These are phyloP conservation scores for Lymantria dispar DNA, from an alignment of 2,888 invertebrate species.

Conservation along the genomic window DNA sequence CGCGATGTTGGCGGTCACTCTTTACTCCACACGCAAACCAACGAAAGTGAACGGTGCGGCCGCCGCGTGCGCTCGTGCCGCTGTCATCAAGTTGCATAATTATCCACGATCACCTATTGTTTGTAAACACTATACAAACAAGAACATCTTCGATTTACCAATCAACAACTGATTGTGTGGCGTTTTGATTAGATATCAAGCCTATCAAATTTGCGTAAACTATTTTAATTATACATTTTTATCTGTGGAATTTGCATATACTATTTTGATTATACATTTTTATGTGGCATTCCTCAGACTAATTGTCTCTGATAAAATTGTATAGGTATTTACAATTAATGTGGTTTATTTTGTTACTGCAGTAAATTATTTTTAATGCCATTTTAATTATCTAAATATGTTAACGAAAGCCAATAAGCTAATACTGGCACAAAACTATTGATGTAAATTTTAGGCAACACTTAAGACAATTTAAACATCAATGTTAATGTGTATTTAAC, in stretches of 20 bases:
- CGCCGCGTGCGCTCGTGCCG: slow-evolving; percentile 51
- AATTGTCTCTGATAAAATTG: slow-evolving; percentile 33
- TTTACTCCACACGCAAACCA: slow-evolving; percentile 50
- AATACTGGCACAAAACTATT: too few relatives aligned
- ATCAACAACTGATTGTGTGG: slow-evolving; percentile 57
- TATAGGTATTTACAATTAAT: background rate
- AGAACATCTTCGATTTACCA: slow-evolving; percentile 46
- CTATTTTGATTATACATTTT: slow-evolving; percentile 38
- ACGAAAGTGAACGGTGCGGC: slow-evolving; percentile 71
- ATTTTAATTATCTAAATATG: too few relatives aligned
- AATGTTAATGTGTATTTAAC: too few relatives aligned
- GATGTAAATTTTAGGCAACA: too few relatives aligned
- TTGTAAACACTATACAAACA: slow-evolving; percentile 75
- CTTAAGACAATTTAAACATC: too few relatives aligned
- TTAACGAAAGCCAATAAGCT: too few relatives aligned
- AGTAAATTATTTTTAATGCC: too few relatives aligned
- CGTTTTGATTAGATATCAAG: slow-evolving; percentile 57
- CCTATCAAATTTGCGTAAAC: slow-evolving; percentile 30
- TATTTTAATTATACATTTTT: slow-evolving; percentile 39
- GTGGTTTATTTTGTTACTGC: too few relatives aligned
- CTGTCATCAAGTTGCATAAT: slow-evolving; percentile 79
- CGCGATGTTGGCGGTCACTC: slow-evolving; percentile 19
- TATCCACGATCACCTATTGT: slow-evolving; percentile 74
- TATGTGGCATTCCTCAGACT: slow-evolving; percentile 29
- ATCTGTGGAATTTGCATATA: slow-evolving; percentile 26